Percentiles rank a stretch among this genome's conserved stretches.
These are phyloP conservation scores for Euborellia annulipes DNA, from an alignment of 1,140 invertebrate species.

Conservation along the genomic window DNA sequence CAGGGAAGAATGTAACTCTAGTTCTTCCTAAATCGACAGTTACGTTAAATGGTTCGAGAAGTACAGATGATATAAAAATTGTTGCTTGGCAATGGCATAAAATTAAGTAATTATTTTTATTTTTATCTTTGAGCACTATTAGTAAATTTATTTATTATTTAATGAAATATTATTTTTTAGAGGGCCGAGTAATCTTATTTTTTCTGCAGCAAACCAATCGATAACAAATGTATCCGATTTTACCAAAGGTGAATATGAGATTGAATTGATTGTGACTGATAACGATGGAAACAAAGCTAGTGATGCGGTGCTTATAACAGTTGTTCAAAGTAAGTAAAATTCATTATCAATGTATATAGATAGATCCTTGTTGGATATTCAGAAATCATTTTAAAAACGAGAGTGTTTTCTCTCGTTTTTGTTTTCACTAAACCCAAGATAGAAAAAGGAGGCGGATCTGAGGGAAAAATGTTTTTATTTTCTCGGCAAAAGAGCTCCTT, in stretches of 20 bases:
- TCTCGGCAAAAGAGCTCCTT: no score
- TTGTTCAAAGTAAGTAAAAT: conserved; percentile 70
- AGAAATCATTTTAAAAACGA: no score
- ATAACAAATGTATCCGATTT: conserved; percentile 59
- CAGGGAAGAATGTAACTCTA: conserved; percentile 44
- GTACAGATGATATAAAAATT: conserved; percentile 72
- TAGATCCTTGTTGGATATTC: no score
- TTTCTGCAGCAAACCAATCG: conserved; percentile 33
- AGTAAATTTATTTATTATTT: neutral
- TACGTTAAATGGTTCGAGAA: conserved; percentile 60
- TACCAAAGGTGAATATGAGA: conserved; percentile 69
- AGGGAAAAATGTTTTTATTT: no score
- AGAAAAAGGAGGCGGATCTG: no score
- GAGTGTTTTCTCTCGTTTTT: no score
- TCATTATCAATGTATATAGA: conserved; percentile 5
- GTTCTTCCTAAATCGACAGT: conserved; percentile 64
- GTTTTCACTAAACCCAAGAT: no score
- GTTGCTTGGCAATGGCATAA: conserved; percentile 70
- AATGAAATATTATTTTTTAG: conserved; percentile 22
- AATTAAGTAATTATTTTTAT: conserved; percentile 32
- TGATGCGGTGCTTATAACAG: conserved; percentile 54
- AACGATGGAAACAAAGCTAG: conserved; percentile 62
- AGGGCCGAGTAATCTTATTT: conserved; percentile 36
- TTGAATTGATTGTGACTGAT: conserved; percentile 72
- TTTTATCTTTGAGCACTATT: neutral